Evolutionary conservation across 2,113 vertebrate species (phyloP).

Genomic region (Tychaedon coryphoeus): DNA sequence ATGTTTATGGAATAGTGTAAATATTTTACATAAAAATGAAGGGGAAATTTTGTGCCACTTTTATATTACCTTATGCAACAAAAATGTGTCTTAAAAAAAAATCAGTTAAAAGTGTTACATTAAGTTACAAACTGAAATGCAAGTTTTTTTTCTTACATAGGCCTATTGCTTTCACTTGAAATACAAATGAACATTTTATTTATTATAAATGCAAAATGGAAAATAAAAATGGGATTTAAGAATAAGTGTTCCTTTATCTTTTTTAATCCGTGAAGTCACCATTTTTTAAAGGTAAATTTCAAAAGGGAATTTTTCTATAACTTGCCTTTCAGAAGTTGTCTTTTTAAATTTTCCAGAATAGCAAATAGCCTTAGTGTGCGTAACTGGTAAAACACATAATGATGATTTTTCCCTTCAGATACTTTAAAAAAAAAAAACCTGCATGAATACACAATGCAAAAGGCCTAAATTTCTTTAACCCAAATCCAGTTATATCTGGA

Average conservation of each 20-base stretch:
- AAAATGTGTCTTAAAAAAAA: background rate
- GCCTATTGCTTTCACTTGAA: background rate
- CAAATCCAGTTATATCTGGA: background rate
- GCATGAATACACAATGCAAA: background rate
- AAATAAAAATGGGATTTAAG: background rate
- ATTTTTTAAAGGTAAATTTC: background rate
- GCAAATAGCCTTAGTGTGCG: fast-evolving
- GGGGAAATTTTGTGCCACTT: background rate
- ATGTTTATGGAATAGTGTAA: background rate
- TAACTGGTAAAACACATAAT: background rate
- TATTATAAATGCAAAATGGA: background rate
- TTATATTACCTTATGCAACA: background rate
- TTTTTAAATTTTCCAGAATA: background rate
- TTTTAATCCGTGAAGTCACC: background rate
- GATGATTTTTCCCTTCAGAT: background rate
- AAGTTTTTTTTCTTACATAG: background rate
- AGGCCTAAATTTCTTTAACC: background rate
- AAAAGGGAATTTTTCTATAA: background rate
- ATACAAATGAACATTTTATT: background rate
- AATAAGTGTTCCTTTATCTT: background rate
- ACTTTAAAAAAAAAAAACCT: background rate
- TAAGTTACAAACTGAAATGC: background rate
- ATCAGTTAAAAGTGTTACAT: background rate
- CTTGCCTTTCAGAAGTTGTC: background rate
- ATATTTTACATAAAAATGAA: background rate